Base-by-base conservation (phyloP, 2,797 vertebrate species). In the Thalassophryne amazonica region DNA sequence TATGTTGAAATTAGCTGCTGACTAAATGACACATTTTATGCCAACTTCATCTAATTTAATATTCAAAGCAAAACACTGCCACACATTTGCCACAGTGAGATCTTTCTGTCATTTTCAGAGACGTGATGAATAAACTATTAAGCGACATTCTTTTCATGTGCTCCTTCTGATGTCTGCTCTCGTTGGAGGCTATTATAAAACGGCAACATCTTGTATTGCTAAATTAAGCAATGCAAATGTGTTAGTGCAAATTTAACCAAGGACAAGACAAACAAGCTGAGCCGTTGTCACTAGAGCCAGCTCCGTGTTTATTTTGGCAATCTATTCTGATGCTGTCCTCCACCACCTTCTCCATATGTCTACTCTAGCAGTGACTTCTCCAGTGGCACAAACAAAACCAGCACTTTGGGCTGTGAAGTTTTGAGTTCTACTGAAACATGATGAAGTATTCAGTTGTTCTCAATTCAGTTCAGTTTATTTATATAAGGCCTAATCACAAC, bases 1-100 rank as follows among this genome's bases (percentile, higher is more conserved):
- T 36, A 42, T 54, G 63, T 64, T 13, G 24, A 63, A 61, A 64
- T 53, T 20, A 59, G 56, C 51, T 61, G 37, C 48, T 38, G 45
- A 46, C 29, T 67, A 40, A 77, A 62, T 64, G 28, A 14, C 55
- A 49, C 42, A 17, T 45, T 52, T 51, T 31, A 48, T 73, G 74
- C 70, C 70, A 78, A 63, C 28, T 51, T 42, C 45, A n/a, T n/a
- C 37, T 61, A 51, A 62, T 57, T 56, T 51, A 47, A 43, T 34
- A 40, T 37, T 55, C 22, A 52, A 52, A 46, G 15, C 45, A 37
- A 49, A 31, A 6, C 49, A n/a, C 31, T 30, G 40, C 19, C 20
- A 48, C 43, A 42, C 57, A 50, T 36, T 47, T 6, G 43, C 21
- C 6, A 25, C 9, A 55, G 15, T 36, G 25, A 60, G 54, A 20